Base-by-base conservation (phyloP, 2,888 invertebrate genomes). In the Gasteruption jaculator region DNA sequence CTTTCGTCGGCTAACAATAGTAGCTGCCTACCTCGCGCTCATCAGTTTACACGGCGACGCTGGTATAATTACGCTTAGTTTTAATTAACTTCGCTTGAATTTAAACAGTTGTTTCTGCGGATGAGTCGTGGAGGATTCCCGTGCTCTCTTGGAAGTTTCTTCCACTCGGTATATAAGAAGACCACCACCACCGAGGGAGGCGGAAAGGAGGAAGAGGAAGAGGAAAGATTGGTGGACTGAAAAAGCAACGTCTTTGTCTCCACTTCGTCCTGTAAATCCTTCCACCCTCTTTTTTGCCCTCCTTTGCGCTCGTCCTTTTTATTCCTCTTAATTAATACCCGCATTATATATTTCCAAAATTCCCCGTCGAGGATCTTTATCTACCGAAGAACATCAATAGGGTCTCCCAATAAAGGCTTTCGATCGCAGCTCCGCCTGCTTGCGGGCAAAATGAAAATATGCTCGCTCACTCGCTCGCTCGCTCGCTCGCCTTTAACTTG, bases 21-120 rank as follows among this genome's bases (percentile, higher is more conserved):
- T n/a, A n/a, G n/a, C n/a, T n/a, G n/a, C n/a, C 19, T 43, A 19
- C 33, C 24, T 29, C 26, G 31, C 30, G 37, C 43, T 41, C 44
- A 51, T 49, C 45, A 46, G 57, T 53, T 61, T 60, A 58, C 58
- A 49, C 51, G 55, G 51, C 49, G 41, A 45, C 42, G 46, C 48
- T 43, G 53, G 55, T 54, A 57, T 60, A 61, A 61, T 61, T 61
- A 54, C 60, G 49, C 55, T 51, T 54, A 54, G 61, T 61, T 60
- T 61, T 61, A 61, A 61, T 61, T 61, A 61, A 61, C 61, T 58
- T 60, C 56, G 52, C 58, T 52, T 48, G 54, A 60, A 61, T 60
- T 59, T 58, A 53, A 61, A 58, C 56, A 60, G 59, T 60, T 56
- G 57, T 56, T 53, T 46, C 53, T 44, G 34, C 36, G 49, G 55